Evolutionary conservation across 2,113 vertebrate species (phyloP), one percentile per base, ranked within the genome.

Genomic region (Diglossa brunneiventris): DNA sequence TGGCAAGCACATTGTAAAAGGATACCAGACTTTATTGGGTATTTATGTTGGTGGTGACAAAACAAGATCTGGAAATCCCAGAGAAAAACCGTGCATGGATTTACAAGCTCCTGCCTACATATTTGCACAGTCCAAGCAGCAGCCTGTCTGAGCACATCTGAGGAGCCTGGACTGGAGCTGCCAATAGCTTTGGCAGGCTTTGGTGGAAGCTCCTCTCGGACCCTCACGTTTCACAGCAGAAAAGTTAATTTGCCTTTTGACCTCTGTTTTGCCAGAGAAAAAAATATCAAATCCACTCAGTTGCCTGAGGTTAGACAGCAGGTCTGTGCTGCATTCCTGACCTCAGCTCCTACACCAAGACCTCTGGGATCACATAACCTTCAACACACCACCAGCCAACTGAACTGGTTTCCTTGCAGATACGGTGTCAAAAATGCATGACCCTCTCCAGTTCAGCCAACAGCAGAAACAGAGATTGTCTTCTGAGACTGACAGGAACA

Each of bases 351-450:
- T 88, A n/a, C 8, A 27, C 11, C 18, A 8, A 59, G 39, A 69
- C 21, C 39, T 59, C 69, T 13, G 46, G 27, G 11, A 74, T 19
- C 15, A 33, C 35, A 14, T 14, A 55, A 19, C 17, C 33, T 42
- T 28, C 44, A 30, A 31, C 31, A 66, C 50, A 56, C 41, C 23
- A 55, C 22, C 44, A 56, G 23, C 11, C 42, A 81, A 19, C 4
- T 24, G 11, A 72, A 52, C 20, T 2, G 2, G 10, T 24, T 88
- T 72, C 42, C 42, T 39, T 66, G 47, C 47, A 72, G 37, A 24
- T 58, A 6, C 0, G 0, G 7, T 18, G 12, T 31, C 62, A 46
- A 75, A 75, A 72, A 31, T 7, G 20, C 41, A 50, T 22, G 27
- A 22, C 13, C 8, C 31, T 66, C 35, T 69, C 33, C 73, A 46